A percentile compares a stretch with the other conserved stretches of the same genome.
These are phyloP conservation scores for Polymixis flavicincta DNA, from an alignment of 2,888 invertebrate species.

Conservation along the genomic window DNA sequence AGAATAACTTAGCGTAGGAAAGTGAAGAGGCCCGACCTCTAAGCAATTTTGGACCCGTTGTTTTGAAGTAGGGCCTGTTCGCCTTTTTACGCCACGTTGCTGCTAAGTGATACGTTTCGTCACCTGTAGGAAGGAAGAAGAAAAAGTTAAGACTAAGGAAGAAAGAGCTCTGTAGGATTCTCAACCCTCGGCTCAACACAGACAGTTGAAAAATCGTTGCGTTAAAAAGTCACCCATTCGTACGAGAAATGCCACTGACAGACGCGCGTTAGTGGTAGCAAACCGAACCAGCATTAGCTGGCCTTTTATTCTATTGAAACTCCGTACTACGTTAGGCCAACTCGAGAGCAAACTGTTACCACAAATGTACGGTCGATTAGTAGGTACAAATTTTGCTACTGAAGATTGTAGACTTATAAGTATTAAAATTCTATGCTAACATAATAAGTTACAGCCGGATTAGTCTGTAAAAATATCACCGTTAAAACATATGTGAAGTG, in stretches of 20 bases:
- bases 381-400: neutral
- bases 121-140: conserved; percentile 2
- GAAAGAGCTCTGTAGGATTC: neutral
- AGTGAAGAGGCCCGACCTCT: neutral
- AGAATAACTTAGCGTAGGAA: neutral
- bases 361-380: neutral
- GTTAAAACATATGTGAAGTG: no score
- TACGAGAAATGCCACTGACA: neutral
- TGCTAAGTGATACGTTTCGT: neutral
- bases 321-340: neutral
- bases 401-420: neutral
- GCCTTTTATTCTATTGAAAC: neutral
- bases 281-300: neutral
- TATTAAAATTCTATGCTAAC: neutral
- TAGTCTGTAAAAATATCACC: no score
- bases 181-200: neutral
- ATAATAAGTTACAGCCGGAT: neutral
- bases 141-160: neutral
- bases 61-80: no score
- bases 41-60: neutral
- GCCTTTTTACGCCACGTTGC: neutral
- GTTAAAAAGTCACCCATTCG: neutral
- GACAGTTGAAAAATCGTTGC: neutral
- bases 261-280: neutral
- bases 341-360: neutral